Base-by-base conservation (phyloP, 2,797 vertebrate genomes). In the Rhinella marina region DNA sequence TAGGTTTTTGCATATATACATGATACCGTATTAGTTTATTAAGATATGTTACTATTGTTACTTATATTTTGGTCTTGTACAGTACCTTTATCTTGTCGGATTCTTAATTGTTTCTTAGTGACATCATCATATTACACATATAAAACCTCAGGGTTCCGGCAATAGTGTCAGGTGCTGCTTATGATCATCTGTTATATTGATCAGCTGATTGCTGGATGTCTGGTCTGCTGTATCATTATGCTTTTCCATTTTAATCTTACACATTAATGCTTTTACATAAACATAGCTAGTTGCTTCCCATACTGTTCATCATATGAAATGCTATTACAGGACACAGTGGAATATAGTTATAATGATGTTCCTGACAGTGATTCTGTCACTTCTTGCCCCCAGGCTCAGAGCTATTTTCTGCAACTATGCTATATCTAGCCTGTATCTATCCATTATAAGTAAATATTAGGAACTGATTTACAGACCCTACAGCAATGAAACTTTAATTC, bases 271-370 rank as follows among this genome's bases (percentile, higher is more conserved):
- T 9, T 64, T 77, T 78, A 25, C 59, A 85, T 85, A 85, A 14
- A 66, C 84, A 66, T 17, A 85, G 48, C 59, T 78, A 78, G 41
- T 50, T 77, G 73, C 75, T 54, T 29, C 73, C 73, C 11, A 50
- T 29, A 85, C 59, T 50, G 73, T 85, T 64, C 73, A 41, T 61
- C 57, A 50, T 76, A 85, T 78, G 72, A 85, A 50, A 85, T 61
- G 21, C 32, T 75, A 61, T 85, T 76, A 76, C 50, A 62, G 56
- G 56, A 14, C 57, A 19, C 83, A 61, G 57, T 85, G 83, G 72
- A 85, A 64, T 78, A 78, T 78, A 85, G 73, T 64, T 85, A 85
- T 85, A 85, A 85, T 85, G 84, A 77, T 85, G 84, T 66, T 78
- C 23, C 48, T 85, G 73, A 76, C 84, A 62, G 16, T 77, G 84